Percentiles rank a stretch among this genome's conserved stretches.
These are phyloP conservation scores for Andrena hattorfiana DNA, from an alignment of 2,888 invertebrate species.

Conservation along the genomic window DNA sequence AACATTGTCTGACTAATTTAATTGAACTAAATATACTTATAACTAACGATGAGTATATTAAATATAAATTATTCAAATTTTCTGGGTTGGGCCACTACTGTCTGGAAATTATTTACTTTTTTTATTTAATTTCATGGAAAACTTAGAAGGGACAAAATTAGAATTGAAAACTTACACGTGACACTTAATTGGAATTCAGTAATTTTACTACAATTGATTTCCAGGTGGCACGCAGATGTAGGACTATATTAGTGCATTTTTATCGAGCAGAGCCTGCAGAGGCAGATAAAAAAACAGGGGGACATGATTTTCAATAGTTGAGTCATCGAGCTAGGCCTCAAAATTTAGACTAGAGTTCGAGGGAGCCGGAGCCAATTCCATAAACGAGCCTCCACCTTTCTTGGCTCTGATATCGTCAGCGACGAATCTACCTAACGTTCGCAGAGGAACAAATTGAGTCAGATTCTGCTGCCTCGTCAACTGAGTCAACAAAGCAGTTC, in stretches of 20 bases:
- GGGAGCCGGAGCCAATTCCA: not conserved
- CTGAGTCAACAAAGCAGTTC: conserved; percentile 33
- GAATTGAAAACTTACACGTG: no score
- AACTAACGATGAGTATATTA: no score
- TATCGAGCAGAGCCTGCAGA: no score
- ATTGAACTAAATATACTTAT: not conserved
- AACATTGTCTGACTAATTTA: not conserved
- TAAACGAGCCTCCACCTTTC: conserved; percentile 23
- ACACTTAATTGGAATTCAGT: no score
- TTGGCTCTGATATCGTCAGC: conserved; percentile 43
- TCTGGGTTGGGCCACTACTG: not conserved
- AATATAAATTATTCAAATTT: no score
- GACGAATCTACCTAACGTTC: conserved; percentile 1
- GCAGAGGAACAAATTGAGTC: not conserved
- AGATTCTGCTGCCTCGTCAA: not conserved
- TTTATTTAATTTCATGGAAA: no score
- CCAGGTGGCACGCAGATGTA: no score
- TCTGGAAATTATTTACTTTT: not conserved
- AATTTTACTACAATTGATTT: no score
- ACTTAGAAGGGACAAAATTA: no score
- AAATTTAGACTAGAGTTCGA: not conserved
- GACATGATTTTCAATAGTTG: not conserved
- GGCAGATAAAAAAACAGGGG: no score
- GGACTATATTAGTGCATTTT: no score
- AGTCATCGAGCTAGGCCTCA: not conserved